Conservation (phyloP, 2,113 vertebrate genomes). For the Cephalopterus ornatus region DNA sequence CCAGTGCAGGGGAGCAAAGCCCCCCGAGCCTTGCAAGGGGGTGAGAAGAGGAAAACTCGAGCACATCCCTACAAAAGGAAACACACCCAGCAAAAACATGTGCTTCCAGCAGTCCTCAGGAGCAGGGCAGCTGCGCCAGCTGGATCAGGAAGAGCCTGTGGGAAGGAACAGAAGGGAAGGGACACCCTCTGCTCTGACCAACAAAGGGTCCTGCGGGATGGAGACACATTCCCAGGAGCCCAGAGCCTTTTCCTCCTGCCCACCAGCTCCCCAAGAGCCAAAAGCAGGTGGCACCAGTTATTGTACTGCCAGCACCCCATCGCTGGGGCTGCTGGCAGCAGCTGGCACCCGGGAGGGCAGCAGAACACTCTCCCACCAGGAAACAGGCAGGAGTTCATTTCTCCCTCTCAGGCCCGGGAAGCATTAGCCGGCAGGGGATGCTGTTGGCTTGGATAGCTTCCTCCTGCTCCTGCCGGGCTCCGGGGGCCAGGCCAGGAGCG, state of each 20-base stretch:
- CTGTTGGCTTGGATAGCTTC: background rate
- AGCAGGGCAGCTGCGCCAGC: background rate
- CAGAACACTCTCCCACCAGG: background rate
- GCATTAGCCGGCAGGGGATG: background rate
- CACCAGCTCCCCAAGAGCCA: rapidly evolving
- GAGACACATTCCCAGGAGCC: background rate
- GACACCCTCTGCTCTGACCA: no score
- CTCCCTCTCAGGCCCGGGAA: background rate
- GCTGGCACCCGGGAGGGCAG: background rate
- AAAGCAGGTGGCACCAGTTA: background rate
- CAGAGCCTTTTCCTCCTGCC: background rate
- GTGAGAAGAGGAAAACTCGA: background rate
- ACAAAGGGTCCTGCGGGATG: rapidly evolving
- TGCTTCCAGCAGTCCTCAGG: background rate
- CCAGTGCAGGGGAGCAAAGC: background rate
- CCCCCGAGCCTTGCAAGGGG: background rate
- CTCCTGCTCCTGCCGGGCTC: background rate
- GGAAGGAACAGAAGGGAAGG: background rate
- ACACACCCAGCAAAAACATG: background rate
- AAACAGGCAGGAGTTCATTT: rapidly evolving
- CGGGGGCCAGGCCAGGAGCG: background rate
- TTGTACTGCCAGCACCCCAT: rapidly evolving
- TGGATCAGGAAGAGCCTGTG: background rate
- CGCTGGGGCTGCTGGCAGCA: background rate
- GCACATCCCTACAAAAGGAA: background rate